Percentiles rank a stretch among this genome's conserved stretches.
Conservation (phyloP, 2,113 vertebrate species). For the Antigone vipio region DNA sequence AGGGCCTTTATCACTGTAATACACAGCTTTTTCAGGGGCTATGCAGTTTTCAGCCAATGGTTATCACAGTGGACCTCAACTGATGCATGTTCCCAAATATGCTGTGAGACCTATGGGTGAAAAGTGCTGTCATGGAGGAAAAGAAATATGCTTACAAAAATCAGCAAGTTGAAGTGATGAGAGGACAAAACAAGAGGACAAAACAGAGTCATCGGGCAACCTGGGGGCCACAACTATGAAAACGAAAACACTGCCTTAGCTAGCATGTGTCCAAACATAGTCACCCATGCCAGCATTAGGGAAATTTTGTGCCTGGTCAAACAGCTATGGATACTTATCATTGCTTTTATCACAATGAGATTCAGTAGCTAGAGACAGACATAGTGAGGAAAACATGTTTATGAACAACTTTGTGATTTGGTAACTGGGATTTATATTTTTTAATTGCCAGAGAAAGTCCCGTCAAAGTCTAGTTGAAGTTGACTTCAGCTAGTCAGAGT, state of each 20-base stretch:
- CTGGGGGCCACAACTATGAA: background rate
- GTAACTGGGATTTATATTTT: background rate
- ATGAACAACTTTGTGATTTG: background rate
- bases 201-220: background rate
- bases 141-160: background rate
- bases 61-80: background rate
- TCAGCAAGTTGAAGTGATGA: background rate
- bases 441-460: background rate
- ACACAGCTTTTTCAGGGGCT: background rate
- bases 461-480: background rate
- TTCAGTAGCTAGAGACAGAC: background rate
- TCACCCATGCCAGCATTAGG: fast-evolving
- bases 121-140: background rate
- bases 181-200: background rate
- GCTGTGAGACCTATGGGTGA: background rate
- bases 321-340: background rate
- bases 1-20: background rate
- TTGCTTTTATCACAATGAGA: background rate
- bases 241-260: background rate
- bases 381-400: background rate
- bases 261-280: background rate
- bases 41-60: background rate
- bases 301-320: background rate
- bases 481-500: background rate
- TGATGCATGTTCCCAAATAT: background rate